A percentile compares a stretch with the other conserved stretches of the same genome.
Evolutionary conservation across 2,888 invertebrate genomes (phyloP).

Genomic region (Drosophila putrida): DNA sequence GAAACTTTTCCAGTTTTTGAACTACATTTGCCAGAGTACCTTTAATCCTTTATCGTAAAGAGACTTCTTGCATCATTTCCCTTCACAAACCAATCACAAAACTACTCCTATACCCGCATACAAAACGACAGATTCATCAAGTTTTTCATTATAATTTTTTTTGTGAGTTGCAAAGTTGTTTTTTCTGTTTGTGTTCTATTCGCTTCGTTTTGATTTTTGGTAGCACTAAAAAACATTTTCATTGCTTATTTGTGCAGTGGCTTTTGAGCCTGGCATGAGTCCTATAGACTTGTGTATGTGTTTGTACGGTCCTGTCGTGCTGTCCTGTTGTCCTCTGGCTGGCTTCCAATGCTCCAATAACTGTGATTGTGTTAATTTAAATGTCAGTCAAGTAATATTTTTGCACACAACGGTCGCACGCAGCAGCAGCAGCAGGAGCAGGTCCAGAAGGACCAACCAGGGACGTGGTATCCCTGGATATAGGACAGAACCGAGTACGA

Average conservation of each 20-base stretch:
- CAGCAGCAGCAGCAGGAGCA: constrained; percentile 27
- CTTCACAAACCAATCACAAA: constrained; percentile 13
- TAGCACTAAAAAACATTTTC: constrained; percentile 54
- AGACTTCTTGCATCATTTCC: constrained; percentile 7
- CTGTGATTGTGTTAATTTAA: constrained; percentile 81
- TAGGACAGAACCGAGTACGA: constrained; percentile 16
- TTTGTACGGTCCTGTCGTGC: constrained; percentile 10
- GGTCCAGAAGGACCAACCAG: constrained; percentile 19
- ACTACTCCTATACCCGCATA: not conserved
- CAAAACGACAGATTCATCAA: constrained; percentile 64
- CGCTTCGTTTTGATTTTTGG: constrained; percentile 50
- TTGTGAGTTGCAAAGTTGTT: constrained; percentile 3
- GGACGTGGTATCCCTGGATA: constrained; percentile 32
- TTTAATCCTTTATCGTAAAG: constrained; percentile 9
- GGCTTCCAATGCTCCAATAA: constrained; percentile 73
- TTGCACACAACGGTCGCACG: constrained; percentile 58
- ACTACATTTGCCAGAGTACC: not conserved
- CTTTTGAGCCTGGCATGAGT: constrained; percentile 37
- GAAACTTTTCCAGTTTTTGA: not conserved
- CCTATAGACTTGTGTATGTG: constrained; percentile 4
- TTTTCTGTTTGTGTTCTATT: constrained; percentile 27
- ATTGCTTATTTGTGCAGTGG: constrained; percentile 66
- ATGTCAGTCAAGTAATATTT: constrained; percentile 82
- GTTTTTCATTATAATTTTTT: constrained; percentile 61
- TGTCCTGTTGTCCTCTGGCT: constrained; percentile 37